A percentile compares a stretch with the other conserved stretches of the same genome.
These are phyloP conservation scores for Cryptomyrus ogoouensis DNA, from an alignment of 2,113 vertebrate species.

Conservation along the genomic window DNA sequence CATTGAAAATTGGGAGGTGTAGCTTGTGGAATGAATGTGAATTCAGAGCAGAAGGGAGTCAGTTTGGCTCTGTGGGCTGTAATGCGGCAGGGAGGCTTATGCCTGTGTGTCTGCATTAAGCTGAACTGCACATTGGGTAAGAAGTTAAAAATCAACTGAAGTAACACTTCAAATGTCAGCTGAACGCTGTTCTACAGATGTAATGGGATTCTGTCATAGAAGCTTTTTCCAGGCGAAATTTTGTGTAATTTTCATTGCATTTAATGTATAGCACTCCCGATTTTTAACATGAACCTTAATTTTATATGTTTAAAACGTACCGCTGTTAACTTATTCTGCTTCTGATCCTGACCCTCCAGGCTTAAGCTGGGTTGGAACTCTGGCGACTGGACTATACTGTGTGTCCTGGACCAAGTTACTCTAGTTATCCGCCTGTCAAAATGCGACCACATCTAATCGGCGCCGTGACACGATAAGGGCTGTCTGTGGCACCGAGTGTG, in stretches of 20 bases:
- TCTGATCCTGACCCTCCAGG: neutral
- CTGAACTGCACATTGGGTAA: neutral
- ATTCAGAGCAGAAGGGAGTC: constrained; percentile 4
- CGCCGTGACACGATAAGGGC: constrained; percentile 59
- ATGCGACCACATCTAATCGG: constrained; percentile 58
- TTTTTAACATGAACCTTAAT: neutral
- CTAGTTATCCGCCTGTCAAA: constrained; percentile 59
- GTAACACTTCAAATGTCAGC: neutral
- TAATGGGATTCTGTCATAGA: neutral
- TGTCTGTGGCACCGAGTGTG: constrained; percentile 39
- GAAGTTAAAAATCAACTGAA: neutral
- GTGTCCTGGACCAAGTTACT: constrained; percentile 56
- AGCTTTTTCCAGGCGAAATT: neutral
- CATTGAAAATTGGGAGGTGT: constrained; percentile 38
- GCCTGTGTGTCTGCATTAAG: neutral
- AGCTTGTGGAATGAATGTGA: constrained; percentile 41
- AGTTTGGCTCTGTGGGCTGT: neutral
- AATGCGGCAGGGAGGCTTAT: neutral
- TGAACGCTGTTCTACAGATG: neutral
- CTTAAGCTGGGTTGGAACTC: neutral
- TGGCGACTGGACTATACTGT: constrained; percentile 50
- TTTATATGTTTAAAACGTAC: neutral
- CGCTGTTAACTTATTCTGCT: neutral
- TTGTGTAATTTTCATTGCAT: neutral
- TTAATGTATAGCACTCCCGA: neutral